Percentiles rank a stretch among this genome's conserved stretches.
phyloP scores from a whole-genome alignment of 2,113 vertebrate genomes.

The Meles meles region DNA sequence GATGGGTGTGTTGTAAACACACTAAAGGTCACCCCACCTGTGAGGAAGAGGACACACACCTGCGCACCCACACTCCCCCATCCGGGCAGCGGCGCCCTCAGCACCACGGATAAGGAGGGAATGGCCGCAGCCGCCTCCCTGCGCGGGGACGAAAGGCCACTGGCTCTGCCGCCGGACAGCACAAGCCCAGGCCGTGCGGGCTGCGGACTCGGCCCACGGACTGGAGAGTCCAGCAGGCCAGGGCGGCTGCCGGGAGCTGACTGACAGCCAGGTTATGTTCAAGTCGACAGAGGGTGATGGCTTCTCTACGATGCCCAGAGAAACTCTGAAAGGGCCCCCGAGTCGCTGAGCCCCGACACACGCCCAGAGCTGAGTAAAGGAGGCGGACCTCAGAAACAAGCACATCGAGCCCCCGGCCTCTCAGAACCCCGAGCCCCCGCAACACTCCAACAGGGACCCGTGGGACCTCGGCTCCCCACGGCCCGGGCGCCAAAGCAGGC shows the following conservation, averaged over 20 bases:
- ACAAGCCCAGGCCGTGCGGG: background rate
- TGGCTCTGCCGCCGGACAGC: background rate
- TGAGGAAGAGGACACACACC: background rate
- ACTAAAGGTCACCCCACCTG: background rate
- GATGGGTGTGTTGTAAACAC: background rate
- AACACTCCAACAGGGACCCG: background rate
- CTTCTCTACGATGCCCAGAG: background rate
- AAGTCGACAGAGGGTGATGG: background rate
- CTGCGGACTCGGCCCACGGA: no score
- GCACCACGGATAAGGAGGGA: rapidly evolving
- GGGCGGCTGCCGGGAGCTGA: background rate
- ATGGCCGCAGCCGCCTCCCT: background rate
- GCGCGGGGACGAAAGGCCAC: background rate
- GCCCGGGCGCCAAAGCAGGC: background rate
- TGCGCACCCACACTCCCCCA: background rate
- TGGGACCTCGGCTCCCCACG: background rate
- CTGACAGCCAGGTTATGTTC: background rate
- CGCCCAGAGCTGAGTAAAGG: background rate
- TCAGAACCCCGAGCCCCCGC: background rate
- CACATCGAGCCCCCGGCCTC: background rate
- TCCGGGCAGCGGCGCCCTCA: background rate
- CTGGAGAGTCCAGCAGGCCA: background rate
- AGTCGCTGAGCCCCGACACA: background rate
- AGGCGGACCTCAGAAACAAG: background rate
- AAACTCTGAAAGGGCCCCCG: background rate